phyloP scores from a whole-genome alignment of 2,113 vertebrate species.

The Mungos mungo region DNA sequence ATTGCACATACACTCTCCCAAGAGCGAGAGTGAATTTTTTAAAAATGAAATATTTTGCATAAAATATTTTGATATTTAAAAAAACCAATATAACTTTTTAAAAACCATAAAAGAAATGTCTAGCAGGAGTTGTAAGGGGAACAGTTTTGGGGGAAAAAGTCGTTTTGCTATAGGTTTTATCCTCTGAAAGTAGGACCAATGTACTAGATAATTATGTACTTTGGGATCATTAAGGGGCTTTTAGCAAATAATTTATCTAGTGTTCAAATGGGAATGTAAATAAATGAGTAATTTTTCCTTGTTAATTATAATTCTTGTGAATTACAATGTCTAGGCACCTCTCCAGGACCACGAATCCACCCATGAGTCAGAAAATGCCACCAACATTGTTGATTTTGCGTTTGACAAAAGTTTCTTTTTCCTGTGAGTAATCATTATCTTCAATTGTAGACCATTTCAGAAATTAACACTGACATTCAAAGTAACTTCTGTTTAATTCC shows the following conservation, averaged over 20 bases:
- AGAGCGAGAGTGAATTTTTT: constrained; percentile 75
- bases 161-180: constrained; percentile 53
- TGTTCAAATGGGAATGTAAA: constrained; percentile 78
- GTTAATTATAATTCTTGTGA: constrained; percentile 78
- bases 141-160: background rate
- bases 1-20: constrained; percentile 74
- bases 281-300: constrained; percentile 78
- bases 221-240: constrained; percentile 76
- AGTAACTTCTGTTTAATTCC: constrained; percentile 76
- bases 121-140: constrained; percentile 69
- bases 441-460: constrained; percentile 75
- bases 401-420: constrained; percentile 73
- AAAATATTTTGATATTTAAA: constrained; percentile 83
- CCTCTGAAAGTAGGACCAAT: constrained; percentile 43
- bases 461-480: constrained; percentile 75
- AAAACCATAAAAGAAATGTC: constrained; percentile 77
- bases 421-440: constrained; percentile 66
- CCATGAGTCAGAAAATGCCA: constrained; percentile 70
- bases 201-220: constrained; percentile 67
- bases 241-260: constrained; percentile 77
- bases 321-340: constrained; percentile 73
- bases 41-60: constrained; percentile 82
- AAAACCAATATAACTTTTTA: constrained; percentile 81
- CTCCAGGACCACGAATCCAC: constrained; percentile 70
- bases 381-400: constrained; percentile 65